Base-by-base conservation (phyloP, 2,797 vertebrate species). In the Tamandua tetradactyla region DNA sequence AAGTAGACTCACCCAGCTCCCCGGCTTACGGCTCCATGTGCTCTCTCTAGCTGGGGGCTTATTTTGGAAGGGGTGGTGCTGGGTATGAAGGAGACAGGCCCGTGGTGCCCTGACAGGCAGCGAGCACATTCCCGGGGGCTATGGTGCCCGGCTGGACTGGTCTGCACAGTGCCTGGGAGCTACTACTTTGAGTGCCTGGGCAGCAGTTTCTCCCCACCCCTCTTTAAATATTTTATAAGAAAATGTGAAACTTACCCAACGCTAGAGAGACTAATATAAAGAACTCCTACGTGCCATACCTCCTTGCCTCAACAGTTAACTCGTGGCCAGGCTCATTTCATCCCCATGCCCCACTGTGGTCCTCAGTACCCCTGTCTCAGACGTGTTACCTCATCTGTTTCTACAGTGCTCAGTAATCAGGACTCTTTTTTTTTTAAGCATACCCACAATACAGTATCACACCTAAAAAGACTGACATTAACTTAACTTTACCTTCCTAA, bases 1-100 rank as follows among this genome's bases (percentile, higher is more conserved):
- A 42, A 15, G 23, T n/a, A 22, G 52, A 35, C 49, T 30, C 40
- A 7, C 5, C 37, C 2, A 13, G 37, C 52, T 42, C 17, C 18
- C 32, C 44, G 44, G 55, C 55, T 35, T 5, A 1, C 6, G 4
- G n/a, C 44, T 40, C 0, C 37, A 3, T 0, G 0, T 17, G 22
- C 23, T 13, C 64, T 69, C 12, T 0, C 35, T 42, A 42, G 35
- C 40, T 42, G 7, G 66, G 20, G 14, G 2, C 7, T 12, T 13
- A 27, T 71, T 61, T 27, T 17, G 7, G 61, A 75, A 75, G 37
- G 37, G 37, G 8, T 17, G 17, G n/a, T 35, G n/a, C 55, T 35
- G 64, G 20, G 64, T 20, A 17, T 23, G 42, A 42, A 25, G 42
- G 49, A 81, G 62, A 12, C 17, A 12, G 87, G 35, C 27, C 55